Conservation (phyloP, 2,113 vertebrate species). For the Festucalex cinctus region DNA sequence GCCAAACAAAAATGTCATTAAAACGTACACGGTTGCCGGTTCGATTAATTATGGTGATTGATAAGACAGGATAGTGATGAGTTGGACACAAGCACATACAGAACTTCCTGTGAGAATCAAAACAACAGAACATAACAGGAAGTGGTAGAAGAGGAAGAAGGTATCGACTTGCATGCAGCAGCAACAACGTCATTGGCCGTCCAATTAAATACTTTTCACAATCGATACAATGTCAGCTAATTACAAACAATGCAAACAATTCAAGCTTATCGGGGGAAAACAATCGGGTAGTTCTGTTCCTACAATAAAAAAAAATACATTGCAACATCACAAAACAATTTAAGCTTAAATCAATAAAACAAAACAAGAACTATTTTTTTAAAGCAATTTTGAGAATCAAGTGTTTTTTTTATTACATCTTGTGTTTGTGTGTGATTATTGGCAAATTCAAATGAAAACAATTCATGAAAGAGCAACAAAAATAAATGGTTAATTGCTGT, state of each 20-base stretch:
- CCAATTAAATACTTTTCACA: neutral
- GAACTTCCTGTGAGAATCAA: constrained; percentile 19
- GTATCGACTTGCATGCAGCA: constrained; percentile 66
- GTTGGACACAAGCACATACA: constrained; percentile 51
- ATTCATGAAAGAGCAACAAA: neutral
- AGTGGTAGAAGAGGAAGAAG: constrained; percentile 20
- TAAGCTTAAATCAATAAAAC: no score
- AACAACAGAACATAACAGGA: constrained; percentile 26
- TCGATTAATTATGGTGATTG: neutral
- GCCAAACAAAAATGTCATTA: no score
- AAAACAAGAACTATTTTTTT: no score
- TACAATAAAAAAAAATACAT: neutral
- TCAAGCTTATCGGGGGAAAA: neutral
- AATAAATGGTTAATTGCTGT: neutral
- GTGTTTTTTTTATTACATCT: neutral
- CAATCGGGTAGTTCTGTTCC: neutral
- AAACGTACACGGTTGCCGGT: no score
- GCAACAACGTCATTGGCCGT: constrained; percentile 40
- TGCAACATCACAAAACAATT: neutral
- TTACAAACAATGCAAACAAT: neutral
- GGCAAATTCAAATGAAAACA: neutral
- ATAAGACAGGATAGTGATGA: constrained; percentile 35
- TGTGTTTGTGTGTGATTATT: no score
- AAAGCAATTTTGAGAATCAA: neutral
- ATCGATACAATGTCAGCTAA: neutral